Evolutionary conservation across 53 echinoderm and acorn worm species (phyloP).

Genomic region (Mesocentrotus franciscanus): DNA sequence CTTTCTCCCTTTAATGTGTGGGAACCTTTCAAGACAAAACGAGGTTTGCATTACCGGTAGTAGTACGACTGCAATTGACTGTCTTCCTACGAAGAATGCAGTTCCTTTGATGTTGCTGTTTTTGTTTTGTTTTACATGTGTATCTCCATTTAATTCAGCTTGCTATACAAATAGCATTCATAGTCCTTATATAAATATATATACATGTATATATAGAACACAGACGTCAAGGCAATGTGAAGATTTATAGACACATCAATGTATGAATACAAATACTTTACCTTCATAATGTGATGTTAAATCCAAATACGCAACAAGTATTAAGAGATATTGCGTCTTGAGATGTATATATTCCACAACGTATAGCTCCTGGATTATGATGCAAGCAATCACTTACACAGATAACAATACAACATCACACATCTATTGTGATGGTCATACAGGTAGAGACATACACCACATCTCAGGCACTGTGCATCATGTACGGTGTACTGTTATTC

Average conservation of each 20-base stretch:
- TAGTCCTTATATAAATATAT: too few species aligned
- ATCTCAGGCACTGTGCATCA: neutral
- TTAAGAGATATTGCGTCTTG: neutral
- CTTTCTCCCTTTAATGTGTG: too few species aligned
- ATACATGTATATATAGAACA: too few species aligned
- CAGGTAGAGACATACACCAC: neutral
- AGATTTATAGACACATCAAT: neutral
- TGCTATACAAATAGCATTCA: too few species aligned
- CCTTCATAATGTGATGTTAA: neutral
- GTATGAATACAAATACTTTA: neutral
- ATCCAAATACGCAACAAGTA: neutral
- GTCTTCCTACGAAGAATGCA: neutral
- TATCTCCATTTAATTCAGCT: too few species aligned
- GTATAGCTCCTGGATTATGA: neutral
- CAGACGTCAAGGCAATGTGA: too few species aligned
- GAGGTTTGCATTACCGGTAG: too few species aligned
- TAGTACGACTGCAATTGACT: neutral
- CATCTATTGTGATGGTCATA: neutral
- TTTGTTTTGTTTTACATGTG: too few species aligned
- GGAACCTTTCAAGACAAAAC: too few species aligned
- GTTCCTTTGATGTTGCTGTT: too few species aligned
- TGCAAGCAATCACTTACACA: neutral
- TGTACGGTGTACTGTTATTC: neutral
- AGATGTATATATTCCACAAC: constrained; percentile 1
- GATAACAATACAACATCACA: neutral